Percentiles rank a stretch among this genome's conserved stretches.
Evolutionary conservation across 1,140 invertebrate genomes (phyloP).

Genomic region (Cyclina sinensis): DNA sequence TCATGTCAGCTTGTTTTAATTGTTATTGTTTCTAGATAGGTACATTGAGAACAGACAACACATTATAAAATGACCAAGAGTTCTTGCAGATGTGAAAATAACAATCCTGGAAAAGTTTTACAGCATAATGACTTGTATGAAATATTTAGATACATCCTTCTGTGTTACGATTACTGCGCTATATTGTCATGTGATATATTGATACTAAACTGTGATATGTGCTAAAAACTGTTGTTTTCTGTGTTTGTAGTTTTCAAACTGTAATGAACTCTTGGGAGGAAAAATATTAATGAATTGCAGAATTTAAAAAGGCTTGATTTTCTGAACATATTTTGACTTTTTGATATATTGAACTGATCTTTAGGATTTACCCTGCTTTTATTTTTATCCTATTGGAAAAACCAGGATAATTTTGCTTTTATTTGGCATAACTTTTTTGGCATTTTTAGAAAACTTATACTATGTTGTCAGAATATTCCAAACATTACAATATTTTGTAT

Average conservation of each 20-base stretch:
- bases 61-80: too few relatives aligned
- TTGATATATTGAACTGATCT: background rate
- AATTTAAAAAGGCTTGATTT: background rate
- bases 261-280: too few relatives aligned
- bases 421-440: background rate
- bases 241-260: background rate
- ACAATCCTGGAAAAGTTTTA: too few relatives aligned
- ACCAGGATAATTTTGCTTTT: background rate
- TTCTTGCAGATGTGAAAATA: too few relatives aligned
- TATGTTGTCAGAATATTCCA: background rate
- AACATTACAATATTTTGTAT: background rate
- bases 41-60: too few relatives aligned
- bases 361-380: background rate
- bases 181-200: background rate
- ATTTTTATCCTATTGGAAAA: background rate
- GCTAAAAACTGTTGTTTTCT: background rate
- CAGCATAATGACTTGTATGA: background rate
- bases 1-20: too few relatives aligned
- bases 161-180: slow-evolving; percentile 17
- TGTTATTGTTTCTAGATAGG: too few relatives aligned
- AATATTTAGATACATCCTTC: slow-evolving; percentile 16
- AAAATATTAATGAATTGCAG: too few relatives aligned
- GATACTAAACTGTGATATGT: background rate
- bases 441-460: background rate
- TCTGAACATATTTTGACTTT: background rate